A percentile compares a stretch with the other conserved stretches of the same genome.
Conservation (phyloP, 2,113 vertebrate genomes). For the Formicarius rufipectus region DNA sequence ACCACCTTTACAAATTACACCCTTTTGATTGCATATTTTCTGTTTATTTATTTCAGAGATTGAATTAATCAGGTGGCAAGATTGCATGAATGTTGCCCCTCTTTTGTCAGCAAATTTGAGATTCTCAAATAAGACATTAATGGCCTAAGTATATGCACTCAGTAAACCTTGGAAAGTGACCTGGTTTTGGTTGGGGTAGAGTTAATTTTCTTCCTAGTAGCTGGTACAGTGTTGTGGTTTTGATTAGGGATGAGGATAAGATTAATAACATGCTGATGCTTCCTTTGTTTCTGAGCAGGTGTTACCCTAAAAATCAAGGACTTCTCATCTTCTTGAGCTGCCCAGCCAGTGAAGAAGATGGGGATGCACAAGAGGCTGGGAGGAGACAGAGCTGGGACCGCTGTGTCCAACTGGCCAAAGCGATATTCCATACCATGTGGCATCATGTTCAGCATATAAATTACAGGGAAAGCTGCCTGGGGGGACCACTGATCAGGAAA, state of each 20-base stretch:
- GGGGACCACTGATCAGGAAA: background rate
- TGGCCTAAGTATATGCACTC: background rate
- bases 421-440: too few relatives aligned
- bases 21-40: background rate
- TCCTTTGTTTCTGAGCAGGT: background rate
- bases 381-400: background rate
- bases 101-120: background rate
- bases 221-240: background rate
- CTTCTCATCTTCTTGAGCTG: background rate
- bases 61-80: background rate
- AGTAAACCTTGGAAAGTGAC: background rate
- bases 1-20: background rate
- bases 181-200: background rate
- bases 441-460: background rate
- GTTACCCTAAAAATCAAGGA: background rate
- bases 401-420: background rate
- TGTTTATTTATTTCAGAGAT: background rate
- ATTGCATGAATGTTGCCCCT: background rate
- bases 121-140: background rate
- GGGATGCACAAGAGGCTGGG: too few relatives aligned
- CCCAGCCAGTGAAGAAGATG: background rate
- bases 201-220: background rate
- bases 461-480: background rate
- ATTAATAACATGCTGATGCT: background rate
- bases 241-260: background rate